A percentile compares a stretch with the other conserved stretches of the same genome.
Evolutionary conservation across 2,113 vertebrate genomes (phyloP).

Genomic region (Camarhynchus parvulus): DNA sequence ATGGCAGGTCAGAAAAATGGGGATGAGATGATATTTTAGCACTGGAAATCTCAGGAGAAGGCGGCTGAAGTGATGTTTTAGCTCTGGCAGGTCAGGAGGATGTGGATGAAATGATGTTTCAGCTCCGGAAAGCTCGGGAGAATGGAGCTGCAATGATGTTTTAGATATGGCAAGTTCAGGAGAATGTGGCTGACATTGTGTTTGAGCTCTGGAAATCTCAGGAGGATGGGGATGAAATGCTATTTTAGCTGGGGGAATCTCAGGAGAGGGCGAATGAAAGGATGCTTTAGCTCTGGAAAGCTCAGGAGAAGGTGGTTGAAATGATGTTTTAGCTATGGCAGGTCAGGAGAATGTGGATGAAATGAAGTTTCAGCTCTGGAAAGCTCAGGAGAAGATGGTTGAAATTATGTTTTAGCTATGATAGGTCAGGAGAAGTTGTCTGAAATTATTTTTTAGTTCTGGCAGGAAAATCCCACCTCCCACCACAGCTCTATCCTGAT

Average conservation of each 20-base stretch:
- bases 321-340: fast-evolving
- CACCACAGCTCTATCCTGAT: fast-evolving
- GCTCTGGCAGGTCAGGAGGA: background rate
- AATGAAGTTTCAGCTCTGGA: fast-evolving
- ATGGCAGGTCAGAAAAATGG: background rate
- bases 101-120: background rate
- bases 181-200: background rate
- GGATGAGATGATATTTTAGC: background rate
- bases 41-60: no score
- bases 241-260: background rate
- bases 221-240: background rate
- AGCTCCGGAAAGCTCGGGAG: background rate
- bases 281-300: fast-evolving
- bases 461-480: fast-evolving
- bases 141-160: background rate
- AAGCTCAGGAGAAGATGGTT: no score
- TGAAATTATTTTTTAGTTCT: background rate
- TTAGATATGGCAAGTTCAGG: fast-evolving
- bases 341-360: fast-evolving
- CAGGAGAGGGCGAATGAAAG: background rate
- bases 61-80: background rate
- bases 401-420: background rate
- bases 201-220: background rate
- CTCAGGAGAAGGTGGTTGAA: no score
- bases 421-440: fast-evolving